Evolutionary conservation across 2,797 vertebrate species (phyloP).

Genomic region (Ciconia nigra): DNA sequence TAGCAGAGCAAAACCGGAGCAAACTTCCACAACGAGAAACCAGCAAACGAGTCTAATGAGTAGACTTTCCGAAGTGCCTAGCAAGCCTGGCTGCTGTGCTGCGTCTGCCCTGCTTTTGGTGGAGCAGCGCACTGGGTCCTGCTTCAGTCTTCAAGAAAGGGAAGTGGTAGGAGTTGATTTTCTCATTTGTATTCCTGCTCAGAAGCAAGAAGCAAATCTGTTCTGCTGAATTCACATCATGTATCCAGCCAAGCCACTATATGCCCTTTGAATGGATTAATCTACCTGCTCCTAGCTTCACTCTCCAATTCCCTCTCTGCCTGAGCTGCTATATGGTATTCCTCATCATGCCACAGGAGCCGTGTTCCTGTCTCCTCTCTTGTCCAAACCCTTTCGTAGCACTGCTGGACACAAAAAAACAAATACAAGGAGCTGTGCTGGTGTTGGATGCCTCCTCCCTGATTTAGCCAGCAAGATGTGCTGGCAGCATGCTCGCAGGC

Average conservation of each 20-base stretch:
- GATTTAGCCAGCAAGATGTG: neutral
- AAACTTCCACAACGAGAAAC: neutral
- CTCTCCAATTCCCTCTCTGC: neutral
- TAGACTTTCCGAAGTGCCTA: neutral
- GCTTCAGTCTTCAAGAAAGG: neutral
- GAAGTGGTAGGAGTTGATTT: neutral
- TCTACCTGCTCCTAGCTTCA: neutral
- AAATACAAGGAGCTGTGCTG: neutral
- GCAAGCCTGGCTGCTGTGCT: neutral
- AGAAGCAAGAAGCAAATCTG: neutral
- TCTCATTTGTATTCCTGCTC: neutral
- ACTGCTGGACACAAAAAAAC: neutral
- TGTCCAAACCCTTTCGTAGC: neutral
- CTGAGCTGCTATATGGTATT: neutral
- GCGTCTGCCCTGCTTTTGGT: neutral
- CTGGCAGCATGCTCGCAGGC: neutral
- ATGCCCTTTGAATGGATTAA: conserved; percentile 4
- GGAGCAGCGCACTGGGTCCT: neutral
- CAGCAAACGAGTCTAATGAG: neutral
- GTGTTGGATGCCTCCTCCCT: neutral
- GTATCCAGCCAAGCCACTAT: neutral
- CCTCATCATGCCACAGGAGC: neutral
- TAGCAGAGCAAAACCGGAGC: neutral
- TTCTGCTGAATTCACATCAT: neutral
- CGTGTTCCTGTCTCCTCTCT: neutral